phyloP scores from a whole-genome alignment of 2,113 vertebrate species.

The Takifugu bimaculatus region DNA sequence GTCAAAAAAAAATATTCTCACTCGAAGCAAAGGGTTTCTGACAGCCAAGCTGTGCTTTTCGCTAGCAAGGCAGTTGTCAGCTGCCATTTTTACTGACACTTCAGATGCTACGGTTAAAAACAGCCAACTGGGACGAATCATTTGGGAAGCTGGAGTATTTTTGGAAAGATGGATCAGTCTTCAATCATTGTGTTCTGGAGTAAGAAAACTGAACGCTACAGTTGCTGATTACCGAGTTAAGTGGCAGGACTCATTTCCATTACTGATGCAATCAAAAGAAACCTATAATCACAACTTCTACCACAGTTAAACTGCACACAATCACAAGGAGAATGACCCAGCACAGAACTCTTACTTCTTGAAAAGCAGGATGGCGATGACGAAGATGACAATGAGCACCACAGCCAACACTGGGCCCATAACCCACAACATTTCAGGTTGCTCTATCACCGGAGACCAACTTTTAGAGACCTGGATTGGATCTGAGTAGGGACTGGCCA shows the following conservation, averaged over 20 bases:
- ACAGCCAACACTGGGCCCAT: constrained; percentile 95
- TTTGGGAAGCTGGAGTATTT: constrained; percentile 23
- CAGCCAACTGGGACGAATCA: constrained; percentile 32
- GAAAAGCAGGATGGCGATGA: constrained; percentile 95
- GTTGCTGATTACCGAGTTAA: constrained; percentile 38
- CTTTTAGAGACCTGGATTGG: constrained; percentile 79
- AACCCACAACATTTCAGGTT: constrained; percentile 97
- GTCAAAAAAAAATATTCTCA: constrained; percentile 46
- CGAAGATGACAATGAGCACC: constrained; percentile 94
- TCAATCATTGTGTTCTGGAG: constrained; percentile 19
- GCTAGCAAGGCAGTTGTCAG: constrained; percentile 48
- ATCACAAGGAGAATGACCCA: constrained; percentile 15
- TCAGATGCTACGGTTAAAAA: constrained; percentile 42
- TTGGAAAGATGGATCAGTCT: constrained; percentile 37
- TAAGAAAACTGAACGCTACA: constrained; percentile 37
- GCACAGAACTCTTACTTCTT: constrained; percentile 85
- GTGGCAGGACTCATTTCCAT: constrained; percentile 53
- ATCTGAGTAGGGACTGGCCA: constrained; percentile 93
- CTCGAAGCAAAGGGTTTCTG: constrained; percentile 49
- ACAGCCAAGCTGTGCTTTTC: constrained; percentile 57
- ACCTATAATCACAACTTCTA: constrained; percentile 39
- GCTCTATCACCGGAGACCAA: constrained; percentile 78
- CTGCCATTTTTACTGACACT: constrained; percentile 57
- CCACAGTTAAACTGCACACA: constrained; percentile 26
- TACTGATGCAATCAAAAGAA: constrained; percentile 66